Base-by-base conservation (phyloP, 2,113 vertebrate genomes). In the Vimba vimba region DNA sequence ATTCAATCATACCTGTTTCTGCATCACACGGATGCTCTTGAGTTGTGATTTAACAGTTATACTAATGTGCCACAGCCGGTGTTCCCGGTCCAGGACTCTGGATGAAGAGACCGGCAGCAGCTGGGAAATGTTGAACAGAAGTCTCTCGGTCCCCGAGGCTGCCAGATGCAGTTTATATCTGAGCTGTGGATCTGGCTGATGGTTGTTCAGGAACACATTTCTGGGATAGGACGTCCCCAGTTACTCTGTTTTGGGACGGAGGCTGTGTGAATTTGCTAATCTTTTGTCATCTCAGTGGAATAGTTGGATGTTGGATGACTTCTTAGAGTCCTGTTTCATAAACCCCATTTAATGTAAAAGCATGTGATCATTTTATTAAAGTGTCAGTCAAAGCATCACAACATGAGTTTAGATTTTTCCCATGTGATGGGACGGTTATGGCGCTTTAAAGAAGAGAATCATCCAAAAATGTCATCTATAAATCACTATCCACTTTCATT, bases 191-290 rank as follows among this genome's bases (percentile, higher is more conserved):
- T 64, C 21, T 45, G 78, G 57, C 36, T 45, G 55, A 39, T 17
- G 21, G 39, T 64, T 62, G 39, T 59, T 59, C 21, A n/a, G 43
- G 30, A 45, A 43, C 57, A 71, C 36, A 43, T 71, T 71, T 71
- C 36, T 71, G 68, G 36, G 23, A 71, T 71, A 23, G 36, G 27
- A 71, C 39, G 19, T 71, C 33, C 68, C 68, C 33, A 23, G 68
- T 71, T 71, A 39, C 33, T 69, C 19, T 71, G 68, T 71, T 39
- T 71, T 71, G 19, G 21, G 36, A 39, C 39, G 68, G 21, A 71
- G 36, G 68, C 68, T 71, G 68, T 71, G 68, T 43, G 68, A 71
- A 71, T 71, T 39, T 23, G 68, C 36, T 85, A 68, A 43, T 73
- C 36, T 62, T 62, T 75, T 21, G 39, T 71, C 1, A 23, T 71